A percentile compares a stretch with the other conserved stretches of the same genome.
phyloP scores from a whole-genome alignment of 2,888 invertebrate genomes.

The Drosophila mercatorum region DNA sequence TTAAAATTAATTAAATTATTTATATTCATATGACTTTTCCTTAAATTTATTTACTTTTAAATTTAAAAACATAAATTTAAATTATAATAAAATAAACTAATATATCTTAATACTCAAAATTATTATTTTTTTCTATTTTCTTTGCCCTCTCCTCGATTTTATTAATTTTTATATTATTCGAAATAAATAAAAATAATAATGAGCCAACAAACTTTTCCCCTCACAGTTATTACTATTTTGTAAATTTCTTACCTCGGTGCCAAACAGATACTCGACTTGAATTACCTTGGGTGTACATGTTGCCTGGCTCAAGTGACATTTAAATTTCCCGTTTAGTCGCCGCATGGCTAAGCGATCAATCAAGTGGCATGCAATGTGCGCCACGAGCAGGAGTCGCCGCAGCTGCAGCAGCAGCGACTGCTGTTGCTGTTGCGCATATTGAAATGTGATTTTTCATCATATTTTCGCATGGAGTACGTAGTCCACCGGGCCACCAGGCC shows the following conservation, averaged over 20 bases:
- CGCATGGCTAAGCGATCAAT: constrained; percentile 60
- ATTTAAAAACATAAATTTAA: too few relatives aligned
- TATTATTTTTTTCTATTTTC: too few relatives aligned
- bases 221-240: neutral
- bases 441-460: constrained; percentile 63
- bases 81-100: too few relatives aligned
- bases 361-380: constrained; percentile 68
- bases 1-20: too few relatives aligned
- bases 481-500: neutral
- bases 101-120: too few relatives aligned
- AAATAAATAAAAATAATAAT: neutral
- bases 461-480: constrained; percentile 49
- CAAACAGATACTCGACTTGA: constrained; percentile 2
- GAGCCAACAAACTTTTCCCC: neutral
- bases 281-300: constrained; percentile 19
- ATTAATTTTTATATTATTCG: too few relatives aligned
- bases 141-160: too few relatives aligned
- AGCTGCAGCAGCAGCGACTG: neutral
- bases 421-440: constrained; percentile 42
- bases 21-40: too few relatives aligned
- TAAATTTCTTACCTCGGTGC: constrained; percentile 3
- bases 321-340: constrained; percentile 67
- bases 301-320: constrained; percentile 51
- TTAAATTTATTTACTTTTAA: too few relatives aligned
- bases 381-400: constrained; percentile 28